Conservation (phyloP, 2,113 vertebrate genomes). For the Macquaria ambigua region DNA sequence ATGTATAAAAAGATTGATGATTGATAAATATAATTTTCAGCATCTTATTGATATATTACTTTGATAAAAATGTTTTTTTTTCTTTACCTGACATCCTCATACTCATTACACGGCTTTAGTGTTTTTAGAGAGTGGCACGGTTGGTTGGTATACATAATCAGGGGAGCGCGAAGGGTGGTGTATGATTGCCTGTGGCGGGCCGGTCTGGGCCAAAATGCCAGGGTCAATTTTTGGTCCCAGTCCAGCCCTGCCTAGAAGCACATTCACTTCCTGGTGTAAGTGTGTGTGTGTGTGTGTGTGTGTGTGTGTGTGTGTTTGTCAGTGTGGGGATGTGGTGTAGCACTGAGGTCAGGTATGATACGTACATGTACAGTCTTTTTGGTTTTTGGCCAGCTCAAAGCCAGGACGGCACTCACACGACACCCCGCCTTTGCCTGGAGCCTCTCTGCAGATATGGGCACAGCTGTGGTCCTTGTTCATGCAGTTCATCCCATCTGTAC, state of each 20-base stretch:
- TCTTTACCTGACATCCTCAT: too few relatives aligned
- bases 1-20: too few relatives aligned
- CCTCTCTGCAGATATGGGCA: conserved; percentile 98
- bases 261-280: not conserved
- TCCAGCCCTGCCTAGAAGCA: not conserved
- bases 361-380: conserved; percentile 98
- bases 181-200: too few relatives aligned
- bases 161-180: too few relatives aligned
- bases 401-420: conserved; percentile 98
- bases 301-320: conserved; percentile 8
- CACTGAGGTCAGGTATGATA: conserved; percentile 72
- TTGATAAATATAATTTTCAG: too few relatives aligned
- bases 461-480: conserved; percentile 99
- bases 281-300: not conserved
- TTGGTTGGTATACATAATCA: too few relatives aligned
- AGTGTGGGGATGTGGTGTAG: not conserved
- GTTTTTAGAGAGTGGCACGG: too few relatives aligned
- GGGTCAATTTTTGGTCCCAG: too few relatives aligned
- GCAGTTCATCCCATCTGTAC: conserved; percentile 98
- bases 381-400: conserved; percentile 97
- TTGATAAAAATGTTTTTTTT: too few relatives aligned
- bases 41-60: too few relatives aligned
- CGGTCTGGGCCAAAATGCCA: too few relatives aligned
- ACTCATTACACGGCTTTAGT: too few relatives aligned
- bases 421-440: conserved; percentile 94